phyloP scores from a whole-genome alignment of 64 coral and sea anemone species.

The Pachyseris speciosa region DNA sequence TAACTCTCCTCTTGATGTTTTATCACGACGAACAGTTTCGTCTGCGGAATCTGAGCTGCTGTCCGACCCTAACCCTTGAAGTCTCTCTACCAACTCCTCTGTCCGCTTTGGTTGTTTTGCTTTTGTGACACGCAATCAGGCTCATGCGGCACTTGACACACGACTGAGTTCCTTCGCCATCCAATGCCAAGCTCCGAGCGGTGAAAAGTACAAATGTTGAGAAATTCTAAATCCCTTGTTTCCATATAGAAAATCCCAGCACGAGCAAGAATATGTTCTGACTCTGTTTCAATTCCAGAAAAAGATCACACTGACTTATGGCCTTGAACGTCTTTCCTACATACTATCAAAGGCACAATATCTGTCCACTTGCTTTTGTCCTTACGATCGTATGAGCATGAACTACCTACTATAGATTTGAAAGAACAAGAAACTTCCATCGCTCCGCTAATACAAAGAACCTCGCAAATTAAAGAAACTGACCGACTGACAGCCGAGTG shows the following conservation, averaged over 20 bases:
- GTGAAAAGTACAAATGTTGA: conserved; percentile 56
- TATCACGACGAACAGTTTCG: neutral
- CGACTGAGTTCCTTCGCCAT: conserved; percentile 7
- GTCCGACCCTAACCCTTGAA: neutral
- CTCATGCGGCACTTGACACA: conserved; percentile 21
- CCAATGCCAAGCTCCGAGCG: conserved; percentile 48
- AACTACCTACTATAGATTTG: no score
- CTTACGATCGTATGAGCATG: no score
- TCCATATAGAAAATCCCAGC: no score
- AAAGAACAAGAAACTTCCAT: no score
- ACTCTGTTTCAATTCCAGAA: conserved; percentile 33
- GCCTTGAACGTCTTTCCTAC: no score
- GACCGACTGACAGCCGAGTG: no score
- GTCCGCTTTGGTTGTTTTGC: neutral
- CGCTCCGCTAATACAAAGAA: no score
- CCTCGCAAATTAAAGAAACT: no score
- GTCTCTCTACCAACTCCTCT: no score
- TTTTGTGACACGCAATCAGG: conserved; percentile 13
- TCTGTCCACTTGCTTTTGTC: no score
- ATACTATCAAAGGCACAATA: no score
- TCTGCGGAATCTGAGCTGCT: neutral
- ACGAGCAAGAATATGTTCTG: conserved; percentile 39
- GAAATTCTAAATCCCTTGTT: neutral
- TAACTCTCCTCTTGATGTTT: neutral
- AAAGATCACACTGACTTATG: no score